Base-by-base conservation (phyloP, 2,113 vertebrate genomes). In the Tetraodon nigroviridis region DNA sequence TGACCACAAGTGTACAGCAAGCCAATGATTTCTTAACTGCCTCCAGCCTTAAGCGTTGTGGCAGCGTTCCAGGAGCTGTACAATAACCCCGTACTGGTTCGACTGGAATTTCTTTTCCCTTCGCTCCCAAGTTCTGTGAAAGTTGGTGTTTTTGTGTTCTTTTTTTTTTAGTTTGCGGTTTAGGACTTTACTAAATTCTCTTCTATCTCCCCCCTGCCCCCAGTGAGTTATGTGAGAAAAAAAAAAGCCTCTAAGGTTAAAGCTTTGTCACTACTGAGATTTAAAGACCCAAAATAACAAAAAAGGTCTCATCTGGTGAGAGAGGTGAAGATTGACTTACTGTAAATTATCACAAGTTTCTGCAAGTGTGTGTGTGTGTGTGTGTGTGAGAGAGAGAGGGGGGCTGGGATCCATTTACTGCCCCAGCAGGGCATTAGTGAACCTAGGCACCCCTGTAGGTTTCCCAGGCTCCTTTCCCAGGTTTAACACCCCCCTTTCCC, bases 391-490 rank as follows among this genome's bases (percentile, higher is more conserved):
- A 15, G 65, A 13, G 11, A 17, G 71, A 16, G 65, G 37, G 71
- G 14, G 65, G 37, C 51, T 63, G 20, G 2, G 55, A 58, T 6
- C 4, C 50, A 12, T 73, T 75, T 49, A 75, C 68, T 69, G 52
- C 50, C 7, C 50, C 82, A 79, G 77, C 78, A 69, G 83, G 72
- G 71, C 57, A 58, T 53, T 58, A 2, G 32, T 74, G 73, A 81
- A 73, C 75, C 60, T 42, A 55, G 42, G 61, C 69, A 58, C 79
- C 80, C 86, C 84, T 68, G 79, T 71, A 74, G 79, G 71, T 85
- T 88, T 89, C 86, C 84, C 86, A 89, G 80, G 80, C 83, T 66
- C 37, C 44, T 86, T 87, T 89, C 84, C 80, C 80, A 88, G 84
- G 73, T 84, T 81, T 46, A 55, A 22, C 37, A 47, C 19, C 17